phyloP scores from a whole-genome alignment of 2,888 invertebrate genomes.

The Erpobdella octoculata region DNA sequence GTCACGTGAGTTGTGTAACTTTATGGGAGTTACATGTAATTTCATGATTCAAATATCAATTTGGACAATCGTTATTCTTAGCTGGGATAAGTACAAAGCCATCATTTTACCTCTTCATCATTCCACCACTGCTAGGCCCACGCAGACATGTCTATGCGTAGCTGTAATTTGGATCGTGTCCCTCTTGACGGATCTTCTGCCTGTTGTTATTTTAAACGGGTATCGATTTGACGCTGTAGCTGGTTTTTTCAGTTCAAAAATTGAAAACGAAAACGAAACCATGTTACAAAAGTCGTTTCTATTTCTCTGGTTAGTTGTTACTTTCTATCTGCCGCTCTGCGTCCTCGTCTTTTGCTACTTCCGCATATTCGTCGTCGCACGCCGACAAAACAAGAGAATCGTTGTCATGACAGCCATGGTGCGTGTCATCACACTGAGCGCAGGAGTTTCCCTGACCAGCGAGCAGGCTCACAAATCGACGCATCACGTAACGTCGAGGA shows the following conservation, averaged over 20 bases:
- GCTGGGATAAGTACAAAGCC: conserved; percentile 31
- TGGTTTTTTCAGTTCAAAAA: not conserved
- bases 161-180: conserved; percentile 19
- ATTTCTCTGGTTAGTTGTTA: conserved; percentile 5
- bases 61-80: conserved; percentile 24
- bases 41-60: conserved; percentile 24
- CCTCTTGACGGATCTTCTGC: conserved; percentile 18
- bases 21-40: conserved; percentile 3
- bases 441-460: conserved; percentile 26
- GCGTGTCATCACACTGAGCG: conserved; percentile 29
- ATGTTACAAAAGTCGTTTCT: not conserved
- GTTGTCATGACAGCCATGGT: conserved; percentile 31
- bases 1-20: conserved; percentile 1
- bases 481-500: conserved; percentile 24
- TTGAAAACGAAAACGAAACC: no score
- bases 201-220: conserved; percentile 17
- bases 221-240: not conserved
- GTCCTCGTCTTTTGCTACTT: conserved; percentile 27
- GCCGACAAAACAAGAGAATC: conserved; percentile 28
- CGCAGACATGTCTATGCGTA: conserved; percentile 8
- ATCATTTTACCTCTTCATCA: conserved; percentile 28
- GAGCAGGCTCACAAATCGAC: conserved; percentile 20
- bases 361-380: conserved; percentile 29
- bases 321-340: conserved; percentile 25
- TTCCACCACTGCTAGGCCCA: conserved; percentile 18